Percentiles rank a stretch among this genome's conserved stretches.
phyloP scores from a whole-genome alignment of 2,888 invertebrate genomes.

The Platycheirus albimanus region DNA sequence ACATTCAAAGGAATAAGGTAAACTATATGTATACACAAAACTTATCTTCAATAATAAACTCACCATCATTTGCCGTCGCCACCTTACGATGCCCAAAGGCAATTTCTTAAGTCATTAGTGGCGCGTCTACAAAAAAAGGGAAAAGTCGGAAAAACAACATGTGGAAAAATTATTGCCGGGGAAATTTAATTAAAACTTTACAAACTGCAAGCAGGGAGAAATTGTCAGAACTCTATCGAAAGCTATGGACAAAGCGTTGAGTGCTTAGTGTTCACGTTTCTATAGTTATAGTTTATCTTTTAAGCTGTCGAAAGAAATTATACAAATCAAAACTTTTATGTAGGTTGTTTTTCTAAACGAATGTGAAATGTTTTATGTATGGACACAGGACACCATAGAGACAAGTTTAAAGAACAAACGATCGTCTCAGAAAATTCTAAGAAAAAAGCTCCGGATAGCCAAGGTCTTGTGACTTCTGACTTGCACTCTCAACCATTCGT shows the following conservation, averaged over 20 bases:
- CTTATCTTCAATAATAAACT: not conserved
- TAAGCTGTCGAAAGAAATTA: constrained; percentile 41
- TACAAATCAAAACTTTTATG: not conserved
- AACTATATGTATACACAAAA: not conserved
- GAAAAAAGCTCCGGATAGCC: no score
- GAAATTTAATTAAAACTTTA: constrained; percentile 65
- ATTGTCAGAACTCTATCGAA: constrained; percentile 26
- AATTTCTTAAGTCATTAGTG: constrained; percentile 37
- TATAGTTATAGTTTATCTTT: constrained; percentile 21
- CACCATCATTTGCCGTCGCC: not conserved
- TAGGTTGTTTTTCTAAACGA: not conserved
- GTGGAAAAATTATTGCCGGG: constrained; percentile 56
- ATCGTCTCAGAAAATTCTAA: no score
- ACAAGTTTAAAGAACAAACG: no score
- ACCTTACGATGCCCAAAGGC: constrained; percentile 29
- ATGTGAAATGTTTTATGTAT: not conserved
- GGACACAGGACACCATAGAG: no score
- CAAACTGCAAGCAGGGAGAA: constrained; percentile 14
- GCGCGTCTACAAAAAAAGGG: constrained; percentile 12
- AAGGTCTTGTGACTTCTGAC: no score
- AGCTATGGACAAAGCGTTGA: constrained; percentile 37
- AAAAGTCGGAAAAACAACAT: constrained; percentile 47
- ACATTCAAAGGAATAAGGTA: constrained; percentile 1
- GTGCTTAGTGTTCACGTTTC: no score
- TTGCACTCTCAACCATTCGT: no score